These are phyloP conservation scores for Vombatus ursinus DNA, from an alignment of 2,113 vertebrate genomes.

Conservation along the genomic window DNA sequence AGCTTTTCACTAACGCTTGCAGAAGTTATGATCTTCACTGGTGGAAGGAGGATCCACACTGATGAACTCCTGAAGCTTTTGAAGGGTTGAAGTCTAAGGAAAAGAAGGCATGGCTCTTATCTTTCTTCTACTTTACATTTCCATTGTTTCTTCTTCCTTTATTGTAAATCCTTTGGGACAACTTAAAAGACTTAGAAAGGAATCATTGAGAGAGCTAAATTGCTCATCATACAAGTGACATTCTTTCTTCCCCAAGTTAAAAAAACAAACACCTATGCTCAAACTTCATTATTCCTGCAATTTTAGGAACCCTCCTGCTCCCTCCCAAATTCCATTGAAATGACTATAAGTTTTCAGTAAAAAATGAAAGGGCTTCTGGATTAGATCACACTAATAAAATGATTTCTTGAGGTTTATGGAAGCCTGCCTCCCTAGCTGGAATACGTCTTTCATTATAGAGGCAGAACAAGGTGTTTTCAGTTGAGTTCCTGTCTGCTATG, in stretches of 20 bases:
- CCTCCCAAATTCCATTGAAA: no score
- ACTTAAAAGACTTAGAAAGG: neutral
- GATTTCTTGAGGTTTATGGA: neutral
- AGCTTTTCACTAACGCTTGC: neutral
- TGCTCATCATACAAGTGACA: neutral
- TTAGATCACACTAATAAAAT: neutral
- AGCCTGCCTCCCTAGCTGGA: neutral
- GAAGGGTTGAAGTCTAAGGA: neutral
- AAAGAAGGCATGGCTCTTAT: neutral
- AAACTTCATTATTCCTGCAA: neutral
- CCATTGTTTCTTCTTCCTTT: neutral
- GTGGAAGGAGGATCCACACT: neutral
- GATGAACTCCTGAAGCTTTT: neutral
- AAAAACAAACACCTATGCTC: neutral
- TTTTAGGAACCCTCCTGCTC: neutral
- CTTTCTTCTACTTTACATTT: neutral
- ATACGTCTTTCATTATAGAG: neutral
- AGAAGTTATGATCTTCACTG: neutral
- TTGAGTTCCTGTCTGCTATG: neutral
- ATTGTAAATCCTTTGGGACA: neutral
- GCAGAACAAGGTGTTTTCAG: neutral
- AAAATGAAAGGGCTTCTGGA: neutral
- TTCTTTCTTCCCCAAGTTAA: neutral
- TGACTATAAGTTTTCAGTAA: neutral
- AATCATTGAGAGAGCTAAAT: neutral